phyloP scores from a whole-genome alignment of 2,888 invertebrate species.

The Margaritifera margaritifera region DNA sequence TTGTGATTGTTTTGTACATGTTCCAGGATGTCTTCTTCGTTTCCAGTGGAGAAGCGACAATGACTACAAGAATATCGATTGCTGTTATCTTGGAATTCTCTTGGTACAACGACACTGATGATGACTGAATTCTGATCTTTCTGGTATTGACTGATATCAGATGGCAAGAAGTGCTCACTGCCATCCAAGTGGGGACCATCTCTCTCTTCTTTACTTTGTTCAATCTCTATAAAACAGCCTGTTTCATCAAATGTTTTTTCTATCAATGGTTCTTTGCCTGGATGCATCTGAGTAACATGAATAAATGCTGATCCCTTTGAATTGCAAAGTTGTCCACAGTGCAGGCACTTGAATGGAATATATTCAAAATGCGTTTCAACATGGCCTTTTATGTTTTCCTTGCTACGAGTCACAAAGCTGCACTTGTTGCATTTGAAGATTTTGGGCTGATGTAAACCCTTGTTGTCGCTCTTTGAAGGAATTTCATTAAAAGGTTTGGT shows the following conservation, averaged over 20 bases:
- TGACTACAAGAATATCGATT: conserved; percentile 50
- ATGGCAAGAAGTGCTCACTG: no score
- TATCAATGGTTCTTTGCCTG: conserved; percentile 31
- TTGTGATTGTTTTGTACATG: conserved; percentile 44
- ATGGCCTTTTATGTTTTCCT: conserved; percentile 43
- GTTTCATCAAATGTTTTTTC: conserved; percentile 39
- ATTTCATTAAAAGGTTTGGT: not conserved
- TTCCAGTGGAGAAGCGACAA: conserved; percentile 47
- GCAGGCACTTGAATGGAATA: conserved; percentile 40
- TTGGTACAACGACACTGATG: conserved; percentile 24
- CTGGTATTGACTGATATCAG: no score
- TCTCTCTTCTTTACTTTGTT: not conserved
- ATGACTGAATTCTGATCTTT: conserved; percentile 13
- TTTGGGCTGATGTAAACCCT: not conserved
- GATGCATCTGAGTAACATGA: conserved; percentile 41
- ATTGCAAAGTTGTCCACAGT: conserved; percentile 39
- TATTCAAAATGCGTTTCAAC: conserved; percentile 46
- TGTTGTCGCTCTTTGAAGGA: not conserved
- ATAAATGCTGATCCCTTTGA: conserved; percentile 36
- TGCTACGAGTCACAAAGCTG: conserved; percentile 30
- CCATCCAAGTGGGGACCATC: no score
- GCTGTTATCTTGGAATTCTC: conserved; percentile 11
- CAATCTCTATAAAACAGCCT: conserved; percentile 29
- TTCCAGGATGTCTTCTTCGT: conserved; percentile 41
- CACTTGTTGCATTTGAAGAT: conserved; percentile 35